These are phyloP conservation scores for Zoanthus sociatus DNA, from an alignment of 92 coral and sea anemone species.

Conservation along the genomic window DNA sequence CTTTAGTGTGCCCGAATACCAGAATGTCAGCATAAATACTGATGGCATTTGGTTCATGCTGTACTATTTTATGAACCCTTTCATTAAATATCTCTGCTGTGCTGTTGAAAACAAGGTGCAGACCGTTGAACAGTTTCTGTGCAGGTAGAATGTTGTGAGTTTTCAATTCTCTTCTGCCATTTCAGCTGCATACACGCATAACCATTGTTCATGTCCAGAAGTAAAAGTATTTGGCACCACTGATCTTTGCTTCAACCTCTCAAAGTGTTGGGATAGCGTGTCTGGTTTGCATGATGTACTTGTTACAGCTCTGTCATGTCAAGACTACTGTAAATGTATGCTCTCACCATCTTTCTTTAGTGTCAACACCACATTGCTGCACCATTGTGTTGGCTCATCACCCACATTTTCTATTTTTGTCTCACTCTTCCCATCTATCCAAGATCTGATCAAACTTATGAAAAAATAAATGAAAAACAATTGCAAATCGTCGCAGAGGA, in stretches of 20 bases:
- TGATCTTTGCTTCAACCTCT: conserved; percentile 21
- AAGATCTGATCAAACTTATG: too few relatives aligned
- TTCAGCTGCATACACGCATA: neutral
- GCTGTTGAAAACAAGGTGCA: conserved; percentile 48
- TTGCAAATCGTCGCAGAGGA: too few relatives aligned
- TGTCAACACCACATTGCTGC: conserved; percentile 9
- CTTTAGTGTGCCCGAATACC: neutral
- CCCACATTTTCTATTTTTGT: too few relatives aligned
- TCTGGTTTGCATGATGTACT: conserved; percentile 37
- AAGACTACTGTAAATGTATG: conserved; percentile 16
- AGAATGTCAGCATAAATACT: conserved; percentile 62
- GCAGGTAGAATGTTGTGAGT: conserved; percentile 58
- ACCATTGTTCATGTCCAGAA: conserved; percentile 49
- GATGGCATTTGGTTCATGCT: conserved; percentile 50
- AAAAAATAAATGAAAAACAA: too few relatives aligned
- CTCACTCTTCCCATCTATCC: too few relatives aligned
- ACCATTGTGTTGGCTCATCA: too few relatives aligned
- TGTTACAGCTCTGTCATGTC: conserved; percentile 54
- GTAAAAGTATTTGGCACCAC: conserved; percentile 43
- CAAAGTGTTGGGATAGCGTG: conserved; percentile 47
- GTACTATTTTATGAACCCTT: conserved; percentile 52
- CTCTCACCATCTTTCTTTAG: conserved; percentile 41
- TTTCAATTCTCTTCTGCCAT: conserved; percentile 49
- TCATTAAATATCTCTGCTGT: conserved; percentile 63
- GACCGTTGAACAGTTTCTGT: conserved; percentile 45